Conservation (phyloP, 2,113 vertebrate species). For the Rhynchopsitta pachyrhyncha region DNA sequence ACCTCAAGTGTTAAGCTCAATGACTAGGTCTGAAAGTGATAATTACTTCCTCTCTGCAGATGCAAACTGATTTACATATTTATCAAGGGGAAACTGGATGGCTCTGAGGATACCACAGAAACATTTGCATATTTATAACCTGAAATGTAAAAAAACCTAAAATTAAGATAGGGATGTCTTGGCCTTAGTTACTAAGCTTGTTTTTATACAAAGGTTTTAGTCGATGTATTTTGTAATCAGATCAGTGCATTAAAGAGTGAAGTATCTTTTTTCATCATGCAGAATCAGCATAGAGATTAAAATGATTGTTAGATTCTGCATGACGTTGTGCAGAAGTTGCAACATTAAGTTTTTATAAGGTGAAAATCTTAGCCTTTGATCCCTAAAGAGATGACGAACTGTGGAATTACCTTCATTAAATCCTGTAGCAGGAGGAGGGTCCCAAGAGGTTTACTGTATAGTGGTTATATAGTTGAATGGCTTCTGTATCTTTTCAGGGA, state of each 20-base stretch:
- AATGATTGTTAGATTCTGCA: not conserved
- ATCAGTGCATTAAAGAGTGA: not conserved
- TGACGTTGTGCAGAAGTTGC: not conserved
- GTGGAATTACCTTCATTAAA: not conserved
- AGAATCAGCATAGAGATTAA: not conserved
- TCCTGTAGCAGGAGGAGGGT: not conserved
- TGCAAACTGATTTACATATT: constrained; percentile 56
- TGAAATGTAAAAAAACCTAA: constrained; percentile 13
- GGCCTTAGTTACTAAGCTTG: constrained; percentile 38
- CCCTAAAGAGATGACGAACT: not conserved
- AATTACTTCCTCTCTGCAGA: constrained; percentile 53
- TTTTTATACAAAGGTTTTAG: constrained; percentile 43
- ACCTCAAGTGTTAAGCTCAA: constrained; percentile 31
- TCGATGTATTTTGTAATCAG: not conserved
- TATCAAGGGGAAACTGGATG: constrained; percentile 54
- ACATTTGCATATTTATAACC: constrained; percentile 56
- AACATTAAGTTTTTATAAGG: not conserved
- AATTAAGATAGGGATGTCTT: constrained; percentile 35
- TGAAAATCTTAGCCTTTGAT: not conserved
- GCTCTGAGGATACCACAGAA: constrained; percentile 4
- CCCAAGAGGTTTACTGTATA: not conserved
- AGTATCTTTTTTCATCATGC: not conserved
- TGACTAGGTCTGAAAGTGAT: constrained; percentile 59
- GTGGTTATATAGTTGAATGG: not conserved
- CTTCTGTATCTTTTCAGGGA: not conserved